Evolutionary conservation across 2,113 vertebrate species (phyloP).

Genomic region (Serilophus lunatus): DNA sequence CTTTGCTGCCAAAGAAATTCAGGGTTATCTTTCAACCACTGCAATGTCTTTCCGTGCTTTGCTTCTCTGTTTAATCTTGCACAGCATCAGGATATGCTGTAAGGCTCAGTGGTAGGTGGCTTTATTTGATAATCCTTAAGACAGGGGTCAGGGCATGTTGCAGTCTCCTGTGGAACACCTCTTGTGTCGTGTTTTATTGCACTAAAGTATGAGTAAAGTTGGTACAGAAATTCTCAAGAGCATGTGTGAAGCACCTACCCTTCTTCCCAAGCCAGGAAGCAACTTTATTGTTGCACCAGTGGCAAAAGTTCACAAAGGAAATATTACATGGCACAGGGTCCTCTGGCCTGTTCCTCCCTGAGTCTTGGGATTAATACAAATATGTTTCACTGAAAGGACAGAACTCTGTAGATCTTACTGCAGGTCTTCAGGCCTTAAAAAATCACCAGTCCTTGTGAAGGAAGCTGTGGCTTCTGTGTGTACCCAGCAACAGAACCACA

Average conservation of each 20-base stretch:
- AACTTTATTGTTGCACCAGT: background rate
- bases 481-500: accelerated
- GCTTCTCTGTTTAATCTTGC: background rate
- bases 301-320: background rate
- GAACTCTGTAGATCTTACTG: background rate
- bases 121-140: background rate
- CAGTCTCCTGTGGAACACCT: background rate
- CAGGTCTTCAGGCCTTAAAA: background rate
- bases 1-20: background rate
- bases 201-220: background rate
- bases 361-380: background rate
- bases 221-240: background rate
- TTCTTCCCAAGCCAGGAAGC: background rate
- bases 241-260: background rate
- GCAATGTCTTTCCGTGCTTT: background rate
- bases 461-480: background rate
- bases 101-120: background rate
- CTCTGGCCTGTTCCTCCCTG: background rate
- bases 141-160: background rate
- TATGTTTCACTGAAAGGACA: background rate
- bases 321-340: background rate
- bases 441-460: background rate
- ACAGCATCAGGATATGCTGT: background rate
- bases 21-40: background rate
- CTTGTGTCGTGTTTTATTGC: background rate